These are phyloP conservation scores for Campoletis raptor DNA, from an alignment of 2,888 invertebrate species.

Conservation along the genomic window DNA sequence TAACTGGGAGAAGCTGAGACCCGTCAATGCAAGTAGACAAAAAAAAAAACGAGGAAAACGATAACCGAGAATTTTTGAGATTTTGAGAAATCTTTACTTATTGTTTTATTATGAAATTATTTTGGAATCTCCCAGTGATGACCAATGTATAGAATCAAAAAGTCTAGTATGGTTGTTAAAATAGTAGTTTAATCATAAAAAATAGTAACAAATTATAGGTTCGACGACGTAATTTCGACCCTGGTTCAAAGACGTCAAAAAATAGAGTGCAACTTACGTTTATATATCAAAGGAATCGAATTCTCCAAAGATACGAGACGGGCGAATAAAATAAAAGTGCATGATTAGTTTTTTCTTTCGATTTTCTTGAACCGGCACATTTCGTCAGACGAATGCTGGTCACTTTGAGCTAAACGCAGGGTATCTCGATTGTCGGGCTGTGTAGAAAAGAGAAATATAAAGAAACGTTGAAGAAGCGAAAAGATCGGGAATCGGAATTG, in stretches of 20 bases:
- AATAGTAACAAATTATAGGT: too few species aligned
- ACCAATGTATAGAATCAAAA: too few species aligned
- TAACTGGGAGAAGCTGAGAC: slow-evolving; percentile 72
- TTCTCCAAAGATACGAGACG: not conserved
- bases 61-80: slow-evolving; percentile 19
- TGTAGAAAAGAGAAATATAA: slow-evolving; percentile 19
- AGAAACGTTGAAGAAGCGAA: slow-evolving; percentile 52
- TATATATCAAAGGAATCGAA: not conserved
- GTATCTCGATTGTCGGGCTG: slow-evolving; percentile 19
- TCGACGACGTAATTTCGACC: too few species aligned
- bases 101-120: not conserved
- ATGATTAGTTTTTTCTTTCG: slow-evolving; percentile 34
- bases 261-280: not conserved
- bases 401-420: slow-evolving; percentile 45
- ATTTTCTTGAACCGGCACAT: slow-evolving; percentile 38
- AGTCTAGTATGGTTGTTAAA: too few species aligned
- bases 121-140: too few species aligned
- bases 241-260: not conserved
- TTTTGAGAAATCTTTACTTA: not conserved
- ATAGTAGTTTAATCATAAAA: too few species aligned
- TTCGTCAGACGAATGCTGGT: slow-evolving; percentile 52
- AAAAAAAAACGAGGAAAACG: slow-evolving; percentile 59
- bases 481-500: slow-evolving; percentile 62
- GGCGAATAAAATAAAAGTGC: slow-evolving; percentile 34
- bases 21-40: slow-evolving; percentile 68